Conservation (phyloP, 2,113 vertebrate genomes). For the Pituophis catenifer region DNA sequence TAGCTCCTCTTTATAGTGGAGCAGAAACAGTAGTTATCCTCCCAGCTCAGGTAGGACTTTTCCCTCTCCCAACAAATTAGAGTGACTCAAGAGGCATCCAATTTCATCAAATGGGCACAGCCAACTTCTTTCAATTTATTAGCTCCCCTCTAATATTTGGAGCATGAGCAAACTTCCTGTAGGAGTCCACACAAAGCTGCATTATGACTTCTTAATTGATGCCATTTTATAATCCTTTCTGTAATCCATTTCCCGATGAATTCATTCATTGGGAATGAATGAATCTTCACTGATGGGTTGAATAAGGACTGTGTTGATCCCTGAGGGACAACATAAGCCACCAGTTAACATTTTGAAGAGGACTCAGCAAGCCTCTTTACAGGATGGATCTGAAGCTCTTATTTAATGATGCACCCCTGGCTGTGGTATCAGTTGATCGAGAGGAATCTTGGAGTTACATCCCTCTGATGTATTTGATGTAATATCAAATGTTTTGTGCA, state of each 20-base stretch:
- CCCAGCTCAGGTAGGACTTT: neutral
- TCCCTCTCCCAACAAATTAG: neutral
- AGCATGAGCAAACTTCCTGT: neutral
- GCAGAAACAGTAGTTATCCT: neutral
- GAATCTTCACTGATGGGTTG: neutral
- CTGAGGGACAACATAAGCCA: neutral
- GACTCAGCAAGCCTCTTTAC: neutral
- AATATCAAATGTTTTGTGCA: no score
- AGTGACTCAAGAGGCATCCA: neutral
- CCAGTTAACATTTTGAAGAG: neutral
- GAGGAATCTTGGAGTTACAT: no score
- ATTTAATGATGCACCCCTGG: neutral
- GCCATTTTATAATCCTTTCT: neutral
- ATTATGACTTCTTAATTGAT: neutral
- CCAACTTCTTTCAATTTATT: neutral
- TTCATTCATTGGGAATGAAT: neutral
- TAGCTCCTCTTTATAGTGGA: neutral
- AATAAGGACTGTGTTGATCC: neutral
- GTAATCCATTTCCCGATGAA: neutral
- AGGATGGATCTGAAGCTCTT: neutral
- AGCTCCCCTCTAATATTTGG: neutral
- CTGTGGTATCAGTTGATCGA: no score
- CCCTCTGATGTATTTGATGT: no score
- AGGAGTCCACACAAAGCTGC: neutral
- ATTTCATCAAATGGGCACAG: neutral